Conservation (phyloP, 1,140 invertebrate genomes). For the Xylocopa sonorina region DNA sequence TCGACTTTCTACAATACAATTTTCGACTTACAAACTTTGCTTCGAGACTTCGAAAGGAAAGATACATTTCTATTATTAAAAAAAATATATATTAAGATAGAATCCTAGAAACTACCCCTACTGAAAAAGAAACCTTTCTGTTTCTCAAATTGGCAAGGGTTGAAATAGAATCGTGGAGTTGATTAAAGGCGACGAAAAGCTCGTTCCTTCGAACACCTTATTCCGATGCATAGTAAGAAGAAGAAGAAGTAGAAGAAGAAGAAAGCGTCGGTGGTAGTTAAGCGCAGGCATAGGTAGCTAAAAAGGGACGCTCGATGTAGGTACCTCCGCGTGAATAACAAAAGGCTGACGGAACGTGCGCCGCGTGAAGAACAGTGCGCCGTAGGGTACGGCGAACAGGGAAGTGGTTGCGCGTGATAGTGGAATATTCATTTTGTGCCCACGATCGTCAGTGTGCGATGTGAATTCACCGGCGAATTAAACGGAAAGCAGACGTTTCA, state of each 20-base stretch:
- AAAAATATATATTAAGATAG: too few species aligned
- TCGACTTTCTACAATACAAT: too few species aligned
- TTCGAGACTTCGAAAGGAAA: too few species aligned
- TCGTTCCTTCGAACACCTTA: constrained; percentile 3
- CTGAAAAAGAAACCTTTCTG: too few species aligned
- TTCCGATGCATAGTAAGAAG: not conserved
- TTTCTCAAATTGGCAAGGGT: too few species aligned
- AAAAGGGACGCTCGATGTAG: constrained; percentile 39
- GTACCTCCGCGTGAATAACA: constrained; percentile 61
- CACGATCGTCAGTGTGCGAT: constrained; percentile 28
- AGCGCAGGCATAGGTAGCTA: constrained; percentile 25
- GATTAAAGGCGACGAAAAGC: not conserved
- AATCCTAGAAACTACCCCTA: too few species aligned
- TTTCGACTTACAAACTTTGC: too few species aligned
- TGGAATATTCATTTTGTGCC: constrained; percentile 69
- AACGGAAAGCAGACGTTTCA: constrained; percentile 4
- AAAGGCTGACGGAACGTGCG: constrained; percentile 58
- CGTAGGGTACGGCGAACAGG: constrained; percentile 59
- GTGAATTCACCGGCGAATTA: constrained; percentile 42
- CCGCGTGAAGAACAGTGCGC: constrained; percentile 46
- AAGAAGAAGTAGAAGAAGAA: not conserved
- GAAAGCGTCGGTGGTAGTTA: constrained; percentile 17
- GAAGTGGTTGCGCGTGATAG: constrained; percentile 58
- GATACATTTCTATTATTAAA: too few species aligned
- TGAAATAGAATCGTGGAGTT: too few species aligned